Evolutionary conservation across 1,140 invertebrate species (phyloP).

Genomic region (Zaprionus camerounensis): DNA sequence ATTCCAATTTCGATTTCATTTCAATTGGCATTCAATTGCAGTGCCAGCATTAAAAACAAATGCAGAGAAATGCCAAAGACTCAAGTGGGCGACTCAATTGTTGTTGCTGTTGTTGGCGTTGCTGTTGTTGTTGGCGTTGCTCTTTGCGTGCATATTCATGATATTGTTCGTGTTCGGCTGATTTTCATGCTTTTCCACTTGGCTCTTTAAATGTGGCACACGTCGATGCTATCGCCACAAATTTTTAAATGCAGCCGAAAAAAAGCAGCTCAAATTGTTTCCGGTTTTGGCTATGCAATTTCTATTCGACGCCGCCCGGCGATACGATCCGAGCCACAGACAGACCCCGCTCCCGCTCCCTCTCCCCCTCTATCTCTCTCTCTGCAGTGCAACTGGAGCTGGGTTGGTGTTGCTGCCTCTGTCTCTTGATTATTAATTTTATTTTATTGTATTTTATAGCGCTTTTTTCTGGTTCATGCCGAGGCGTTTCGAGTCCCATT

Average conservation of each 20-base stretch:
- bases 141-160: conserved; percentile 68
- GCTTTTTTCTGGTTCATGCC: neutral
- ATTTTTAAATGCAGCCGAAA: conserved; percentile 67
- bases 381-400: neutral
- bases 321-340: neutral
- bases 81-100: conserved; percentile 42
- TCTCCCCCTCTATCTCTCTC: no score
- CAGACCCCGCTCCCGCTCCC: neutral
- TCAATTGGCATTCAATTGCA: conserved; percentile 76
- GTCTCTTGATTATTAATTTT: conserved; percentile 12
- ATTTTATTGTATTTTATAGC: conserved; percentile 2
- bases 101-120: neutral
- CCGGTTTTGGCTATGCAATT: conserved; percentile 64
- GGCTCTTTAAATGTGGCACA: conserved; percentile 69
- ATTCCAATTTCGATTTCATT: conserved; percentile 51
- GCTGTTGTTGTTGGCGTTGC: neutral
- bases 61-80: conserved; percentile 59
- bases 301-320: conserved; percentile 22
- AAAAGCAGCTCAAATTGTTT: conserved; percentile 64
- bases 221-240: conserved; percentile 69
- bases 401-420: neutral
- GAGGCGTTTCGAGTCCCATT: conserved; percentile 2
- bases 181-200: conserved; percentile 59
- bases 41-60: conserved; percentile 39
- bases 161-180: conserved; percentile 23